Conservation (phyloP, 1,140 invertebrate genomes). For the Ceratitis capitata region DNA sequence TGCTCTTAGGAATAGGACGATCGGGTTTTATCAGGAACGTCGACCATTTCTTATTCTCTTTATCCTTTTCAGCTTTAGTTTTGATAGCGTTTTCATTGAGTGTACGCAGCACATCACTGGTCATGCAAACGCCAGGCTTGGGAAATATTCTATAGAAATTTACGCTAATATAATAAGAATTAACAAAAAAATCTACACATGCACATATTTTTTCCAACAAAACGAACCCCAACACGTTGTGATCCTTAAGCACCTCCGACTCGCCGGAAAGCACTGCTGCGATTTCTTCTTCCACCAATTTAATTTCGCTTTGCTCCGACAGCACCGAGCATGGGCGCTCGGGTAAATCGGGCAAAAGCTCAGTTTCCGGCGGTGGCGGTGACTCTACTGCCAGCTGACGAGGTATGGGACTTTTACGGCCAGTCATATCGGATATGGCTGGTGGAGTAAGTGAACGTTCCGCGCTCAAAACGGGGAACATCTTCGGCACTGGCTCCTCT, state of each 20-base stretch:
- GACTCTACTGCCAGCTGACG: not conserved
- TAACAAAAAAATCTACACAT: slow-evolving; percentile 31
- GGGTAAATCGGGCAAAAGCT: not conserved
- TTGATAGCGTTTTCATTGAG: slow-evolving; percentile 69
- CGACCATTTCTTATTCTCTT: slow-evolving; percentile 73
- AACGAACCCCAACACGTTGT: slow-evolving; percentile 74
- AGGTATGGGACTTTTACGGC: slow-evolving; percentile 2
- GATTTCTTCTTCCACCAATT: slow-evolving; percentile 74
- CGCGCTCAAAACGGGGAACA: slow-evolving; percentile 30
- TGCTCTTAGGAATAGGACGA: slow-evolving; percentile 70
- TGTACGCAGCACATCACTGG: slow-evolving; percentile 76
- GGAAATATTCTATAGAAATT: slow-evolving; percentile 77
- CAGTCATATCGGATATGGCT: slow-evolving; percentile 40
- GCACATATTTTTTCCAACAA: not conserved
- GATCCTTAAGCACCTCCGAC: slow-evolving; percentile 73
- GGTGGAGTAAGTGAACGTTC: slow-evolving; percentile 17
- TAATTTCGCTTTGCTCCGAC: slow-evolving; percentile 60
- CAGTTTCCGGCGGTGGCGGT: not conserved
- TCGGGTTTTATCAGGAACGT: slow-evolving; percentile 77
- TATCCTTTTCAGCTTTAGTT: slow-evolving; percentile 66
- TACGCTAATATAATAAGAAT: slow-evolving; percentile 64
- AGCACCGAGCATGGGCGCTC: slow-evolving; percentile 59
- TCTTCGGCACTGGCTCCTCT: slow-evolving; percentile 25
- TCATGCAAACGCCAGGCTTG: slow-evolving; percentile 71
- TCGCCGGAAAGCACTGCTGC: slow-evolving; percentile 74